Conservation (phyloP, 2,797 vertebrate species). For the Bradypus variegatus region DNA sequence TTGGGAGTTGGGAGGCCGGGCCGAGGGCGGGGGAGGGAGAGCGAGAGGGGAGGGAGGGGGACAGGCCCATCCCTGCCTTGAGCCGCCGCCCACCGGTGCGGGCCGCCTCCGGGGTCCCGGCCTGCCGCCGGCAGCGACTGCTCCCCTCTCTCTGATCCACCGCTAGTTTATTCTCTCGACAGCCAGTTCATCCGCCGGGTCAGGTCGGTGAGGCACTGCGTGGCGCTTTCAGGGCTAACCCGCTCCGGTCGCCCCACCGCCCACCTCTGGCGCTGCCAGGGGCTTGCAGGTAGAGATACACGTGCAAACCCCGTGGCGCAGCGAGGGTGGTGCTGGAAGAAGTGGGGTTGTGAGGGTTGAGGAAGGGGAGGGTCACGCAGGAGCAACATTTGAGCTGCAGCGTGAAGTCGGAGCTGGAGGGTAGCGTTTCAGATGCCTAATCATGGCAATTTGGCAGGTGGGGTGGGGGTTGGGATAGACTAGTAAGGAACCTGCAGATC, state of each 20-base stretch:
- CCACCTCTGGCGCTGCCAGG: background rate
- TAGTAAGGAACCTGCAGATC: background rate
- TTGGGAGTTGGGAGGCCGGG: conserved; percentile 51
- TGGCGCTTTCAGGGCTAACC: background rate
- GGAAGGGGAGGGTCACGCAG: background rate
- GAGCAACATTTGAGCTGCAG: background rate
- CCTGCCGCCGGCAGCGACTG: background rate
- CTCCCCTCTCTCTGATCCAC: background rate
- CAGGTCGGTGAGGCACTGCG: too few relatives aligned
- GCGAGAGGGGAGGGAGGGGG: background rate
- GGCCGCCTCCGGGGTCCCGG: background rate
- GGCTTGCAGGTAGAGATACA: background rate
- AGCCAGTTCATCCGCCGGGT: background rate
- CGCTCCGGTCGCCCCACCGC: rapidly evolving
- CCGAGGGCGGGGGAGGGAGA: conserved; percentile 21
- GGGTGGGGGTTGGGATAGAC: background rate
- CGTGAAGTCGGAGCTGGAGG: conserved; percentile 10
- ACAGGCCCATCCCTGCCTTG: background rate
- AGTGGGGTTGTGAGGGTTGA: background rate
- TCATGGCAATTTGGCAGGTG: conserved; percentile 6
- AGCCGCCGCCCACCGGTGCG: background rate
- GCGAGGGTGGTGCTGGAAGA: background rate
- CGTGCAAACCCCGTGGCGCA: background rate
- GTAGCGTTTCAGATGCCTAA: background rate
- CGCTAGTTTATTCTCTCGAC: background rate